Percentiles rank a stretch among this genome's conserved stretches.
Conservation (phyloP, 2,888 invertebrate species). For the Mycalesis mineus region DNA sequence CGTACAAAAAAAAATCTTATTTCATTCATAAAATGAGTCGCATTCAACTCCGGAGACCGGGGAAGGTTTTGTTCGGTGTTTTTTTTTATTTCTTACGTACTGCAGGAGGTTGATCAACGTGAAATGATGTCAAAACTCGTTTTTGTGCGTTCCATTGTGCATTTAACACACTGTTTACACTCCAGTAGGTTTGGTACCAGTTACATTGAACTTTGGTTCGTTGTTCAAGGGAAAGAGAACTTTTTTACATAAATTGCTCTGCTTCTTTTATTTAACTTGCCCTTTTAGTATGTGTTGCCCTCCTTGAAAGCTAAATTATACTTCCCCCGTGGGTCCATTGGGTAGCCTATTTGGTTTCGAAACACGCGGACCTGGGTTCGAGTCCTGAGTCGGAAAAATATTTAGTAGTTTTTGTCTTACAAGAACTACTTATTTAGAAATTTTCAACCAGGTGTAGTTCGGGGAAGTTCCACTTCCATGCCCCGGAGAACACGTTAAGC, state of each 20-base stretch:
- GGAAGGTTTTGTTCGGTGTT: constrained; percentile 42
- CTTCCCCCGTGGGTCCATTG: no score
- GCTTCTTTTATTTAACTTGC: not conserved
- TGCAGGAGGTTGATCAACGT: constrained; percentile 63
- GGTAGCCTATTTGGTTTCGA: no score
- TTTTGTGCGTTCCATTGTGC: constrained; percentile 45
- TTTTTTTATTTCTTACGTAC: constrained; percentile 37
- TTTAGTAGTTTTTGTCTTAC: no score
- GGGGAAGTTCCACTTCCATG: no score
- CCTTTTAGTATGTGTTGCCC: no score
- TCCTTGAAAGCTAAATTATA: no score
- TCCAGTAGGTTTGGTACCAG: constrained; percentile 59
- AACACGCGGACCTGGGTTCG: no score
- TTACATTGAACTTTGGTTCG: constrained; percentile 17
- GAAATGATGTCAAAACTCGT: constrained; percentile 70
- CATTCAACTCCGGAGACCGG: constrained; percentile 53
- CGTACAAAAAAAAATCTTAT: constrained; percentile 64
- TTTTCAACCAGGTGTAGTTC: no score
- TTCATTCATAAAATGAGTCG: constrained; percentile 78
- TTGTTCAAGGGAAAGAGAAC: not conserved
- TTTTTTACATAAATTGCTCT: not conserved
- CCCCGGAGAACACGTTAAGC: no score
- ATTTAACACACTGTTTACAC: constrained; percentile 71
- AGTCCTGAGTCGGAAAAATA: no score
- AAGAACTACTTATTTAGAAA: no score